Percentiles rank a stretch among this genome's conserved stretches.
Conservation (phyloP, 2,113 vertebrate species). For the Phrynocephalus versicolor region DNA sequence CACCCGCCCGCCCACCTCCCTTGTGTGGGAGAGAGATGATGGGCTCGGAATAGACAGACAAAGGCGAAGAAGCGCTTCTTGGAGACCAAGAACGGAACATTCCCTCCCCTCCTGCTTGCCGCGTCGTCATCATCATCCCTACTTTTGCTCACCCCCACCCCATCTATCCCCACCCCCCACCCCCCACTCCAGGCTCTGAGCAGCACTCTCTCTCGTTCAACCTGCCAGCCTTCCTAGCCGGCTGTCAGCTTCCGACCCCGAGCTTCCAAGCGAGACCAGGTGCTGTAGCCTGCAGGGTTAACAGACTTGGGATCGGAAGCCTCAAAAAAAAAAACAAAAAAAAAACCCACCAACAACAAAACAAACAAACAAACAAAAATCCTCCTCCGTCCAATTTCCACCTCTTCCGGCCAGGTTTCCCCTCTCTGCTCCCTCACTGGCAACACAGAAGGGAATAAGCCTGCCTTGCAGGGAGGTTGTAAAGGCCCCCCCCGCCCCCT, state of each 20-base stretch:
- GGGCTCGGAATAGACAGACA: background rate
- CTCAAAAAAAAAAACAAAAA: no score
- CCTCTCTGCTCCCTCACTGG: background rate
- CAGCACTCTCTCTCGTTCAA: conserved; percentile 29
- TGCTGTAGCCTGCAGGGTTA: background rate
- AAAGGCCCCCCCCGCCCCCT: no score
- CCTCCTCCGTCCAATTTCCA: no score
- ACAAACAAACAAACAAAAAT: no score
- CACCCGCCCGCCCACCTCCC: conserved; percentile 16
- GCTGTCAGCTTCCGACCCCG: no score
- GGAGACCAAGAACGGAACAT: background rate
- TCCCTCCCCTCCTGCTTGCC: background rate
- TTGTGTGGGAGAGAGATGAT: background rate
- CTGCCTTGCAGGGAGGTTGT: no score
- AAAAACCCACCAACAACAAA: no score
- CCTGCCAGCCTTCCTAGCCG: background rate
- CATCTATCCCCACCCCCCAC: no score
- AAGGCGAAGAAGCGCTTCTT: background rate
- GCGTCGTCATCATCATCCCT: background rate
- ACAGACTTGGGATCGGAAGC: background rate
- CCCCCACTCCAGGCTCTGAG: background rate
- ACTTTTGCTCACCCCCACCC: background rate
- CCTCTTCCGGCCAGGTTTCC: background rate
- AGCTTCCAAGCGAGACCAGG: no score
- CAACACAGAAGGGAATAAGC: no score